phyloP scores from a whole-genome alignment of 2,888 invertebrate species.

The Gari tellinella region DNA sequence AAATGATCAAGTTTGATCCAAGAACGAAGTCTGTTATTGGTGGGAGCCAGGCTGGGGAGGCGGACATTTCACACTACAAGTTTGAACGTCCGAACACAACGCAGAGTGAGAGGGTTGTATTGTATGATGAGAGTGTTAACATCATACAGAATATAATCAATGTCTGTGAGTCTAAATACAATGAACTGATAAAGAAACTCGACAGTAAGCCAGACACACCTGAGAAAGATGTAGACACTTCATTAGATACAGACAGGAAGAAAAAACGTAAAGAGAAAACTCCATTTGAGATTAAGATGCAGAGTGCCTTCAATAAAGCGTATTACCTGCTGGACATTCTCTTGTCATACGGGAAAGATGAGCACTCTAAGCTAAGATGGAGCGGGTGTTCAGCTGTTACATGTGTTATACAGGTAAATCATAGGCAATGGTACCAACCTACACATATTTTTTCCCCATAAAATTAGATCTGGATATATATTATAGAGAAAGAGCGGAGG shows the following conservation, averaged over 20 bases:
- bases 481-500: too few relatives aligned
- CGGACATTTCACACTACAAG: constrained; percentile 67
- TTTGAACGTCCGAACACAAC: constrained; percentile 69
- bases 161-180: constrained; percentile 77
- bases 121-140: constrained; percentile 73
- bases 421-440: too few relatives aligned
- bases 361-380: constrained; percentile 82
- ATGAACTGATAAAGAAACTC: constrained; percentile 63
- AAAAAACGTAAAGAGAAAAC: constrained; percentile 61
- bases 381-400: constrained; percentile 82
- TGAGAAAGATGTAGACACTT: constrained; percentile 7
- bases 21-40: constrained; percentile 73
- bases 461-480: too few relatives aligned
- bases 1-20: constrained; percentile 82
- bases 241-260: constrained; percentile 10
- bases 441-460: too few relatives aligned
- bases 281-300: constrained; percentile 71
- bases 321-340: constrained; percentile 79
- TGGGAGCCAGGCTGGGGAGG: constrained; percentile 66
- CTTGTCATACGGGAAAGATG: constrained; percentile 82
- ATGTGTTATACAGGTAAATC: constrained; percentile 69
- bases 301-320: constrained; percentile 76
- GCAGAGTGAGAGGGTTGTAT: constrained; percentile 67
- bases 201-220: constrained; percentile 16
- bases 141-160: constrained; percentile 79